Conservation (phyloP, 2,113 vertebrate species). For the Lates calcarifer region DNA sequence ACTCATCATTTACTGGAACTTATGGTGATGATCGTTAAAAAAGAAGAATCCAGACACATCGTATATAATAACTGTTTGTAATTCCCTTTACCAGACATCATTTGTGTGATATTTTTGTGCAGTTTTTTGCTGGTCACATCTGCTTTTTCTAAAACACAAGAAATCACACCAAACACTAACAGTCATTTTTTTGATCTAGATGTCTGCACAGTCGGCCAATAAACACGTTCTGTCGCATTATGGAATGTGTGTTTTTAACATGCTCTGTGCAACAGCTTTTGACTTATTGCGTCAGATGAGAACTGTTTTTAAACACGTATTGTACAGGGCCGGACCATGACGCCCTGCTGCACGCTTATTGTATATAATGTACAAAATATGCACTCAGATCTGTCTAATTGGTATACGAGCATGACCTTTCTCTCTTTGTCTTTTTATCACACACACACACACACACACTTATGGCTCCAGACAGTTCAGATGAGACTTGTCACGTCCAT, state of each 20-base stretch:
- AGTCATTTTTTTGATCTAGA: slow-evolving; percentile 73
- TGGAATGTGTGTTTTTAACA: slow-evolving; percentile 38
- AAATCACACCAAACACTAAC: slow-evolving; percentile 73
- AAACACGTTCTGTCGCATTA: slow-evolving; percentile 70
- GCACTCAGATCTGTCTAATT: slow-evolving; percentile 41
- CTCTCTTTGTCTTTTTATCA: slow-evolving; percentile 18
- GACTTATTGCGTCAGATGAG: slow-evolving; percentile 33
- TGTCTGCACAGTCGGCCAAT: slow-evolving; percentile 73
- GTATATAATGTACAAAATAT: slow-evolving; percentile 33
- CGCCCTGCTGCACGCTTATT: slow-evolving; percentile 35
- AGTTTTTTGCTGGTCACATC: slow-evolving; percentile 62
- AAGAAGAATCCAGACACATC: slow-evolving; percentile 5
- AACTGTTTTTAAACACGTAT: slow-evolving; percentile 25
- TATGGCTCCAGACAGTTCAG: slow-evolving; percentile 77
- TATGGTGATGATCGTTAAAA: not conserved
- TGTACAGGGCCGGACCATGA: not conserved
- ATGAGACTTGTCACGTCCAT: slow-evolving; percentile 84
- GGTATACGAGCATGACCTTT: slow-evolving; percentile 14
- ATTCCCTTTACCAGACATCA: slow-evolving; percentile 11
- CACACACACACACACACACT: slow-evolving; percentile 32
- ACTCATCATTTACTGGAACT: slow-evolving; percentile 34
- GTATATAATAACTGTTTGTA: slow-evolving; percentile 29
- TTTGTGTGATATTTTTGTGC: slow-evolving; percentile 52
- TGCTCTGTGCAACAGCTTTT: slow-evolving; percentile 9
- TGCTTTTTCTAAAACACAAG: slow-evolving; percentile 73